Conservation (phyloP, 2,797 vertebrate species). For the Clarias fuscus region DNA sequence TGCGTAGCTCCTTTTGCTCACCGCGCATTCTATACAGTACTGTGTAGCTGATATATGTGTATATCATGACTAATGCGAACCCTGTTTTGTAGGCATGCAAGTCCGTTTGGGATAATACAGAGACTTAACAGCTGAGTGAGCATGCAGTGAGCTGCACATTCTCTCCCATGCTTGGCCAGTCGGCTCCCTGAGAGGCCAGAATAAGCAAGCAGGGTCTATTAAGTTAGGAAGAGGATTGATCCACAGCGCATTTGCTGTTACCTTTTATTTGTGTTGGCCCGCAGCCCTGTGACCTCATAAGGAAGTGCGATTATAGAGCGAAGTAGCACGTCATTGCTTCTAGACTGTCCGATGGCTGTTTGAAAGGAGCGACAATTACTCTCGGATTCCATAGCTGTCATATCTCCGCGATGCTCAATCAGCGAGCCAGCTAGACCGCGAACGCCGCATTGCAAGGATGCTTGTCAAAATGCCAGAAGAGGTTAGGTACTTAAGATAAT, state of each 20-base stretch:
- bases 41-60: not conserved
- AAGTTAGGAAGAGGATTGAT: slow-evolving; percentile 42
- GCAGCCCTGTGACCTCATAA: slow-evolving; percentile 44
- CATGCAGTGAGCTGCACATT: slow-evolving; percentile 44
- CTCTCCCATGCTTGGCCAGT: slow-evolving; percentile 23
- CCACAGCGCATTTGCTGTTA: slow-evolving; percentile 43
- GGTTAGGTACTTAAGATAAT: not conserved
- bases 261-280: slow-evolving; percentile 43
- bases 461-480: slow-evolving; percentile 20
- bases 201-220: slow-evolving; percentile 40
- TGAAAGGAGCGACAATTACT: slow-evolving; percentile 45
- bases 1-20: not conserved
- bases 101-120: slow-evolving; percentile 36
- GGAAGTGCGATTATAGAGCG: slow-evolving; percentile 43
- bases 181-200: slow-evolving; percentile 34
- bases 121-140: slow-evolving; percentile 48
- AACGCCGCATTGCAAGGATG: slow-evolving; percentile 1
- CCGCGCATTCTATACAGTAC: not conserved
- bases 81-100: slow-evolving; percentile 21
- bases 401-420: slow-evolving; percentile 33
- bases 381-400: slow-evolving; percentile 50
- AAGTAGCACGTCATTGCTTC: slow-evolving; percentile 27
- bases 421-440: not conserved
- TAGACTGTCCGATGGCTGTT: slow-evolving; percentile 20
- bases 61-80: slow-evolving; percentile 15